phyloP scores from a whole-genome alignment of 2,888 invertebrate species.

The Eupelmus urozonus region DNA sequence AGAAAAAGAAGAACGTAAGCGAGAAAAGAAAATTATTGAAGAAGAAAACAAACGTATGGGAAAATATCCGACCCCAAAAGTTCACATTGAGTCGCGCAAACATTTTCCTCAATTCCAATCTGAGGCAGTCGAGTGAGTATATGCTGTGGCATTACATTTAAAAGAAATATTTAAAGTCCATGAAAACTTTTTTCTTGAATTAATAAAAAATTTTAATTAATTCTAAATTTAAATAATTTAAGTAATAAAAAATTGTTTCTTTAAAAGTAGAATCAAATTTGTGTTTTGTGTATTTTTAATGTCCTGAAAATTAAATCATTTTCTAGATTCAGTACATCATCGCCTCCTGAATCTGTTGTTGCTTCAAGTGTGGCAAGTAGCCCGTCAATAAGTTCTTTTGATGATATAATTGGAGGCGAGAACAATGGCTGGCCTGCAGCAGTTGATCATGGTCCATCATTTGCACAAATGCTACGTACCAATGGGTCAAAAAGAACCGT shows the following conservation, averaged over 20 bases:
- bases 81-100: slow-evolving; percentile 83
- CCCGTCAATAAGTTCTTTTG: slow-evolving; percentile 68
- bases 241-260: neutral
- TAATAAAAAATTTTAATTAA: neutral
- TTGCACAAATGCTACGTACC: slow-evolving; percentile 79
- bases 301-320: slow-evolving; percentile 21
- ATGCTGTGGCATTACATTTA: neutral
- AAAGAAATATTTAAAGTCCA: neutral
- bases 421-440: slow-evolving; percentile 58
- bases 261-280: too few species aligned
- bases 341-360: slow-evolving; percentile 67
- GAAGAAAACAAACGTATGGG: slow-evolving; percentile 87
- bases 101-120: slow-evolving; percentile 80
- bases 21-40: slow-evolving; percentile 87
- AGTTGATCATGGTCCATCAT: slow-evolving; percentile 78
- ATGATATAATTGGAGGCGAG: slow-evolving; percentile 66
- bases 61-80: slow-evolving; percentile 80
- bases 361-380: slow-evolving; percentile 73
- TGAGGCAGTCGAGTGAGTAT: slow-evolving; percentile 67
- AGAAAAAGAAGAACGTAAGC: slow-evolving; percentile 87
- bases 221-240: neutral
- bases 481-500: slow-evolving; percentile 60
- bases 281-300: too few species aligned
- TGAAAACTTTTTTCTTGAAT: neutral
- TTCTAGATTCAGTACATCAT: slow-evolving; percentile 62